Conservation (phyloP, 2,797 vertebrate genomes). For the Pempheris klunzingeri region DNA sequence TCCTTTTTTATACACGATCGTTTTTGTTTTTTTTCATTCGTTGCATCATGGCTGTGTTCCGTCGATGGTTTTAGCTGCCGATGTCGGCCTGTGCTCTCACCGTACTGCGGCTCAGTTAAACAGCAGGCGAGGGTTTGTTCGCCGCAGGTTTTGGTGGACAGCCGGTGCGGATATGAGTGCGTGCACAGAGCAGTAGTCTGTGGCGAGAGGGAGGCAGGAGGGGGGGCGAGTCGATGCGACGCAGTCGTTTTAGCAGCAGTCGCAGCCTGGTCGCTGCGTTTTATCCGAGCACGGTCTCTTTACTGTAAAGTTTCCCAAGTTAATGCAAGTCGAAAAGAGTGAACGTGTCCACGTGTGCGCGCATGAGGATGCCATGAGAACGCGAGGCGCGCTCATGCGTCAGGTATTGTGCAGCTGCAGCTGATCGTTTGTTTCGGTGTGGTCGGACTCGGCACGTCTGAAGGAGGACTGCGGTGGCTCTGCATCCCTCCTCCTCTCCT, state of each 20-base stretch:
- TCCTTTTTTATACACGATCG: slow-evolving; percentile 61
- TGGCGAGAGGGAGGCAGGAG: slow-evolving; percentile 73
- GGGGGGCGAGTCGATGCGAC: slow-evolving; percentile 50
- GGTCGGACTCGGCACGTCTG: slow-evolving; percentile 9
- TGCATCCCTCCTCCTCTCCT: background rate
- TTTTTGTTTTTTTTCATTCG: slow-evolving; percentile 52
- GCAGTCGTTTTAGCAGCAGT: slow-evolving; percentile 54
- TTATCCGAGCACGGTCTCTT: background rate
- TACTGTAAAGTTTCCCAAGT: slow-evolving; percentile 14
- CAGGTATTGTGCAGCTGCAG: slow-evolving; percentile 34
- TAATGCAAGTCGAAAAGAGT: slow-evolving; percentile 21
- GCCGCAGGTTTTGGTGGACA: slow-evolving; percentile 24
- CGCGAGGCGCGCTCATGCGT: slow-evolving; percentile 35
- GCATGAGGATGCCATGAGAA: slow-evolving; percentile 24
- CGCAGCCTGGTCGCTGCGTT: slow-evolving; percentile 35
- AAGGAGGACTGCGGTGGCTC: slow-evolving; percentile 29
- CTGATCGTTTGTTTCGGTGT: background rate
- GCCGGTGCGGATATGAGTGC: slow-evolving; percentile 67
- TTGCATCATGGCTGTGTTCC: slow-evolving; percentile 76
- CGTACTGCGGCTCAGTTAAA: slow-evolving; percentile 17
- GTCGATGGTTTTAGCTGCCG: slow-evolving; percentile 50
- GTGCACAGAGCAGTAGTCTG: slow-evolving; percentile 80
- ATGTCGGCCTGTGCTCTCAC: slow-evolving; percentile 44
- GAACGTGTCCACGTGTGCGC: slow-evolving; percentile 35
- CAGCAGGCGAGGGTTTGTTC: slow-evolving; percentile 30